Conservation (phyloP, 1,140 invertebrate genomes). For the Vanessa atalanta region DNA sequence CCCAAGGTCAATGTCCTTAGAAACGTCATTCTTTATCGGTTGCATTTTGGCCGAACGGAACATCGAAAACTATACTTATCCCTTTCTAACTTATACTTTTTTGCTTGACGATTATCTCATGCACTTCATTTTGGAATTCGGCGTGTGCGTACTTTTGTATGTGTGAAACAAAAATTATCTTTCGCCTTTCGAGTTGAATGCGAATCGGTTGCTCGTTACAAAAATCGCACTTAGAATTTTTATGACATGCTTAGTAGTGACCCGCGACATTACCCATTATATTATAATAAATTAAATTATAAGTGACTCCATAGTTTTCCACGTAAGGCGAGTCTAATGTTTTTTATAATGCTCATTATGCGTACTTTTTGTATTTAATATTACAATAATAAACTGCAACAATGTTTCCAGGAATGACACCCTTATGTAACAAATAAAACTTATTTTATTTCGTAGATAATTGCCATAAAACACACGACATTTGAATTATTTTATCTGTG, state of each 20-base stretch:
- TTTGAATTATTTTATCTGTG: slow-evolving; percentile 7
- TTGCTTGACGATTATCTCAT: slow-evolving; percentile 75
- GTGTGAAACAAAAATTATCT: slow-evolving; percentile 72
- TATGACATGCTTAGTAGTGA: slow-evolving; percentile 45
- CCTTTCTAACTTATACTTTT: slow-evolving; percentile 62
- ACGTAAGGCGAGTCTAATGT: not conserved
- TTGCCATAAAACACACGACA: not conserved
- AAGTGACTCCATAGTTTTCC: not conserved
- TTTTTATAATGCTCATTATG: not conserved
- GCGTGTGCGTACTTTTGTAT: slow-evolving; percentile 53
- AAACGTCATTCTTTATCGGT: slow-evolving; percentile 79
- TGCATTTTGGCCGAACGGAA: slow-evolving; percentile 74
- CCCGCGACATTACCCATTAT: not conserved
- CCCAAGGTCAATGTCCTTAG: slow-evolving; percentile 71
- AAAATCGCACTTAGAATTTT: slow-evolving; percentile 61
- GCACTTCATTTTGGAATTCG: slow-evolving; percentile 67
- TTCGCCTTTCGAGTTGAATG: slow-evolving; percentile 58
- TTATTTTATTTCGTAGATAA: no score
- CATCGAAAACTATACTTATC: slow-evolving; percentile 54
- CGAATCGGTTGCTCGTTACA: slow-evolving; percentile 47
- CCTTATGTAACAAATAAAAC: no score
- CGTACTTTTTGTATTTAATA: not conserved
- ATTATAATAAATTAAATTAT: slow-evolving; percentile 5
- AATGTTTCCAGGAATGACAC: no score
- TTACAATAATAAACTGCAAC: not conserved